Conservation (phyloP, 2,797 vertebrate species). For the Tinamus major region DNA sequence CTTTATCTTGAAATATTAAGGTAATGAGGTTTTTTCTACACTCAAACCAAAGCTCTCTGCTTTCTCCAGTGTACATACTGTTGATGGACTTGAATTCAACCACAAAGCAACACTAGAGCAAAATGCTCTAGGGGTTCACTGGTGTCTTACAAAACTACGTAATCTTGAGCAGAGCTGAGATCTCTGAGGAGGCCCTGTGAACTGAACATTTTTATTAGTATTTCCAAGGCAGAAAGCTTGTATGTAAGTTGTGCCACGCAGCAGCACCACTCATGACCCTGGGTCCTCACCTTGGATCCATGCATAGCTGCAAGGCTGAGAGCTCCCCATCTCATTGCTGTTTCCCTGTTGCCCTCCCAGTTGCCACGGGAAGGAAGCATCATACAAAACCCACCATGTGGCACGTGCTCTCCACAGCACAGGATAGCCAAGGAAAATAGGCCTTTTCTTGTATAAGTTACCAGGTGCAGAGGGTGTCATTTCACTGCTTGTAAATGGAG, state of each 20-base stretch:
- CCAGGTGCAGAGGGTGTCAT: neutral
- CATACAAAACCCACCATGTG: neutral
- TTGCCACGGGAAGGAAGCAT: neutral
- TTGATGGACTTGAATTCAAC: neutral
- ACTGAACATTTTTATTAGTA: neutral
- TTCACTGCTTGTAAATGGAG: neutral
- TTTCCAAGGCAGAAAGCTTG: neutral
- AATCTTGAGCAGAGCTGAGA: neutral
- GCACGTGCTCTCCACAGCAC: fast-evolving
- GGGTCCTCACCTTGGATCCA: too few species aligned
- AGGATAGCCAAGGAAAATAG: neutral
- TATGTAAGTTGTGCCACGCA: neutral
- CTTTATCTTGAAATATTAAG: neutral
- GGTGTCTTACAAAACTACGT: neutral
- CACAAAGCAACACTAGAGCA: neutral
- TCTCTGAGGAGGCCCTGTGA: neutral
- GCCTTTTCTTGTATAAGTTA: neutral
- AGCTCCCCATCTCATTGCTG: neutral
- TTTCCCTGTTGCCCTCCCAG: neutral
- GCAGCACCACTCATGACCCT: neutral
- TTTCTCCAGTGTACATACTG: neutral
- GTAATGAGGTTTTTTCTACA: neutral
- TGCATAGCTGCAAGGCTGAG: neutral
- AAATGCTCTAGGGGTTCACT: too few species aligned
- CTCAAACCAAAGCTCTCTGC: neutral